phyloP scores from a whole-genome alignment of 2,888 invertebrate species.

The Sisyra terminalis region DNA sequence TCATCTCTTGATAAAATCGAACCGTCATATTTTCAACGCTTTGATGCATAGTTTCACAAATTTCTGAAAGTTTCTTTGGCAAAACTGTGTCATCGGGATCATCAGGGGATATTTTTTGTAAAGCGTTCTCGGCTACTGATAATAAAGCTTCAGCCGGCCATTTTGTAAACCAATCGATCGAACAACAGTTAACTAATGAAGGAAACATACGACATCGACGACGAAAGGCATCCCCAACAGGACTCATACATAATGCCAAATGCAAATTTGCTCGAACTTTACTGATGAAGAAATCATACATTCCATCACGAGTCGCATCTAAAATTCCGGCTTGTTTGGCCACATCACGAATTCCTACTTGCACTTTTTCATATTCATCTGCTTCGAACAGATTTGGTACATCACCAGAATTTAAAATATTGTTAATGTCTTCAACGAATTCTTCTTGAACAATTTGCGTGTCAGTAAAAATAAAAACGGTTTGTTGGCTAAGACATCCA shows the following conservation, averaged over 20 bases:
- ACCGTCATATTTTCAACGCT: constrained; percentile 67
- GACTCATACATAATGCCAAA: constrained; percentile 79
- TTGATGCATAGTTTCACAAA: constrained; percentile 58
- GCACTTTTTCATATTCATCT: constrained; percentile 71
- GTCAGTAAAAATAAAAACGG: constrained; percentile 77
- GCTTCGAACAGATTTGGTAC: constrained; percentile 82
- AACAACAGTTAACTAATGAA: constrained; percentile 83
- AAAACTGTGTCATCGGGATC: constrained; percentile 32
- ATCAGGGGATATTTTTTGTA: constrained; percentile 33
- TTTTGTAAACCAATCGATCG: constrained; percentile 87
- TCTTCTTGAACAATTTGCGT: constrained; percentile 82
- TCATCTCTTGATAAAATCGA: constrained; percentile 63
- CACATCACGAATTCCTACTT: constrained; percentile 52
- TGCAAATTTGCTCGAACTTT: constrained; percentile 71
- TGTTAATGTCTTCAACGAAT: constrained; percentile 83
- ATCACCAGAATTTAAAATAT: constrained; percentile 83
- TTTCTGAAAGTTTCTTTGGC: constrained; percentile 34
- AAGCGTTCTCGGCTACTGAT: constrained; percentile 61
- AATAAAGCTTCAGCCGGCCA: constrained; percentile 81
- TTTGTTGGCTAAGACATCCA: constrained; percentile 54
- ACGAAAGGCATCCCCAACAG: constrained; percentile 73
- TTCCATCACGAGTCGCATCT: constrained; percentile 53
- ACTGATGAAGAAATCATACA: constrained; percentile 74
- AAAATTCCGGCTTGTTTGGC: constrained; percentile 53
- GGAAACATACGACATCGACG: constrained; percentile 87